Percentiles rank a stretch among this genome's conserved stretches.
Evolutionary conservation across 2,113 vertebrate species (phyloP).

Genomic region (Syngnathus floridae): DNA sequence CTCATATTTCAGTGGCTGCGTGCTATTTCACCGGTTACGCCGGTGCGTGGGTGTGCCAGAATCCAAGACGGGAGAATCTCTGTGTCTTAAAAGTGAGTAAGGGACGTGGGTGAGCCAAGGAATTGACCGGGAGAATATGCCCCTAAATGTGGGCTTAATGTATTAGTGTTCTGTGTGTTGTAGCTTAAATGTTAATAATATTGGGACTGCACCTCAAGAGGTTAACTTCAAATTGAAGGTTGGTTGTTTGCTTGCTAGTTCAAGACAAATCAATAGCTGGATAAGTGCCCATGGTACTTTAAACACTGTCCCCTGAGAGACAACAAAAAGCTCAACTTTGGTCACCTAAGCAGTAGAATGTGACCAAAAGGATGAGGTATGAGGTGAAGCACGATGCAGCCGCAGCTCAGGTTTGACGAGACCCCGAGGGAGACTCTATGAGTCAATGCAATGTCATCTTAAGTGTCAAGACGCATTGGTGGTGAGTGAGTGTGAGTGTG

Average conservation of each 20-base stretch:
- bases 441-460: conserved; percentile 12
- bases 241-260: not conserved
- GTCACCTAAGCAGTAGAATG: not conserved
- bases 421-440: not conserved
- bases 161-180: not conserved
- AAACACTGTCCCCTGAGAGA: not conserved
- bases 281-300: not conserved
- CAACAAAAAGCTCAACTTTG: not conserved
- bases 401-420: not conserved
- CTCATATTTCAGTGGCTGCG: too few species aligned
- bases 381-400: not conserved
- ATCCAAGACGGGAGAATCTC: too few species aligned
- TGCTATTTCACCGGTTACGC: too few species aligned
- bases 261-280: not conserved
- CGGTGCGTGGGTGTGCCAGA: too few species aligned
- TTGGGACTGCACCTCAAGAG: not conserved
- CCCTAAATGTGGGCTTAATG: too few species aligned
- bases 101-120: too few species aligned
- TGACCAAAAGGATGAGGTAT: not conserved
- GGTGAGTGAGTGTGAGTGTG: not conserved
- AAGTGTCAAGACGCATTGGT: conserved; percentile 5
- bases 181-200: not conserved
- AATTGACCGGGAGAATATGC: too few species aligned
- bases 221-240: not conserved
- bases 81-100: too few species aligned